Evolutionary conservation across 2,888 invertebrate species (phyloP), one percentile per base, ranked within the genome.

Genomic region (Ferdinandea cuprea): DNA sequence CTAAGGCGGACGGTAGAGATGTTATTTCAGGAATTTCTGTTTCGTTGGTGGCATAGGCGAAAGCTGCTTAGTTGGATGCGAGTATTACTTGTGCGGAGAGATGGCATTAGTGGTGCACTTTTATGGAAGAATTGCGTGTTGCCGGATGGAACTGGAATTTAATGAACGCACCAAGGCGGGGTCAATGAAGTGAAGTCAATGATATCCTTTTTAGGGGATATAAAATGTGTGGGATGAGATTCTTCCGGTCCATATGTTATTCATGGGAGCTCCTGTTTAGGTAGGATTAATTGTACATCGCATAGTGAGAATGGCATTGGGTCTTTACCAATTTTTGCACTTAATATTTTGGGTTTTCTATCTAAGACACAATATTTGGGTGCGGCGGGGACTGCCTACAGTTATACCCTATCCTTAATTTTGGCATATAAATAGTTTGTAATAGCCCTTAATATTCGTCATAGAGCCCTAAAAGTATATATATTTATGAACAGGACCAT

Each of bases 21-120:
- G 56, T 48, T 7, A 66, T 74, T 50, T 50, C n/a, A 58, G 42
- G 74, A 74, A 74, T 65, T 37, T 58, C 6, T 66, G 21, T 28
- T 21, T 8, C 63, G 28, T 48, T 25, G 46, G 44, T 4, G 52
- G 28, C 6, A 30, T 30, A 11, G 15, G 11, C 8, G 50, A 35
- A 15, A 50, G 32, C 21, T 35, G 63, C 35, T 21, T 50, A 35
- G 42, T 17, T n/a, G 5, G 30, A 28, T 13, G 8, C 13, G 30
- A 9, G 11, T 30, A 25, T 25, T 25, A 25, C 2, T 50, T 30
- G 37, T n/a, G 9, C 19, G 25, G n/a, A n/a, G n/a, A n/a, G n/a
- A 25, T 30, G 28, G 46, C 56, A 48, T 65, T 56, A 48, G 46
- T 50, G 28, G 56, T 30, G 42, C 25, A 58, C 32, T 66, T 58